Conservation (phyloP, 2,888 invertebrate genomes). For the Lasioglossum marginatum region DNA sequence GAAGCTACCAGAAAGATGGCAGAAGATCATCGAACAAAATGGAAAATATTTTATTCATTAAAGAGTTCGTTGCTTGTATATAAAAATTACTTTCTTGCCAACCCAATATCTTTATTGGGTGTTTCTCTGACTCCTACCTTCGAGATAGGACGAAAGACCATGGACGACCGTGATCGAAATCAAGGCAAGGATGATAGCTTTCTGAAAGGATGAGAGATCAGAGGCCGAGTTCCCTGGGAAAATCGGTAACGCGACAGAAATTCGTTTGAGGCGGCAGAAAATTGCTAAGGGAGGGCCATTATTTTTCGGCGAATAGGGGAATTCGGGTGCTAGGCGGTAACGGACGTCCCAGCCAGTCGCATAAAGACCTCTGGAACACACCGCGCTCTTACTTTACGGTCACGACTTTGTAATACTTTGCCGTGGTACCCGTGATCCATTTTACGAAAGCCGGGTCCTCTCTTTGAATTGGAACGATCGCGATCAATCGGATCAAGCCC, state of each 20-base stretch:
- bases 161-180: slow-evolving; percentile 27
- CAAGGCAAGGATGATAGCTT: slow-evolving; percentile 30
- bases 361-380: slow-evolving; percentile 60
- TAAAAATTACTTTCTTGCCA: too few species aligned
- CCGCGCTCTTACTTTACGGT: slow-evolving; percentile 57
- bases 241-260: slow-evolving; percentile 13
- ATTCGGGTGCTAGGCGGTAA: slow-evolving; percentile 34
- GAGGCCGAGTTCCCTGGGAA: not conserved
- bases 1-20: too few species aligned
- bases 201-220: slow-evolving; percentile 41
- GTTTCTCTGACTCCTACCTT: slow-evolving; percentile 29
- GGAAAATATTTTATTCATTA: too few species aligned
- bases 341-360: slow-evolving; percentile 54
- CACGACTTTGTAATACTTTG: slow-evolving; percentile 64
- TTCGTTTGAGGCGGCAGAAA: slow-evolving; percentile 53
- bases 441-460: slow-evolving; percentile 39
- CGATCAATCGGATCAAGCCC: slow-evolving; percentile 47
- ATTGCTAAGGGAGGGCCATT: slow-evolving; percentile 54
- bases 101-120: not conserved
- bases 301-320: slow-evolving; percentile 41
- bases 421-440: slow-evolving; percentile 48
- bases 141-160: slow-evolving; percentile 30
- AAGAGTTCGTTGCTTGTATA: too few species aligned
- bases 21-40: too few species aligned
- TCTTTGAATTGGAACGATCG: slow-evolving; percentile 57